These are phyloP conservation scores for Drosophila rufa DNA, from an alignment of 1,140 invertebrate species.

Conservation along the genomic window DNA sequence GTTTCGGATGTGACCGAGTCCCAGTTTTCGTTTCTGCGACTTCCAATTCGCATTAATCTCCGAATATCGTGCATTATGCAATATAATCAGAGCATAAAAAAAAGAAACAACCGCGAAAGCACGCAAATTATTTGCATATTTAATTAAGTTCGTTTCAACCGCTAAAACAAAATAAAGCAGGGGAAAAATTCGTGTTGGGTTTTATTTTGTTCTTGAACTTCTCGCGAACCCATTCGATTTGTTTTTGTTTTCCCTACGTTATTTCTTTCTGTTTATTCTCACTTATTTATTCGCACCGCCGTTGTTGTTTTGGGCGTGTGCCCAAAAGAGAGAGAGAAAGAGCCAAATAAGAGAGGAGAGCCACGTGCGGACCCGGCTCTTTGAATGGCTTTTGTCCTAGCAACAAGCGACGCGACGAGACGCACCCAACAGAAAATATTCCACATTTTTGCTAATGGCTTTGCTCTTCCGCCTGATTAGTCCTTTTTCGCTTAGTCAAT, in stretches of 20 bases:
- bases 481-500: constrained; percentile 5
- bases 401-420: constrained; percentile 29
- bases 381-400: constrained; percentile 41
- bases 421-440: constrained; percentile 27
- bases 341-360: constrained; percentile 7
- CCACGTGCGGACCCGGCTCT: constrained; percentile 39
- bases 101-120: constrained; percentile 40
- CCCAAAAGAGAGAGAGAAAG: constrained; percentile 30
- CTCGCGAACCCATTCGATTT: constrained; percentile 41
- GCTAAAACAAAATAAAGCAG: constrained; percentile 5
- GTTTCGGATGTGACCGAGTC: constrained; percentile 38
- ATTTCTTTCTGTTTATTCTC: constrained; percentile 35
- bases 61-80: constrained; percentile 55
- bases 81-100: constrained; percentile 53
- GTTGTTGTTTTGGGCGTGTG: constrained; percentile 56
- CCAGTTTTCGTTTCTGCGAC: background rate
- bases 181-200: constrained; percentile 22
- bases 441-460: constrained; percentile 6
- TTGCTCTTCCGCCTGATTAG: constrained; percentile 8
- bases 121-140: constrained; percentile 63
- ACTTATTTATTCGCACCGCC: constrained; percentile 12
- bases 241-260: constrained; percentile 29
- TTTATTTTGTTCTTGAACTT: constrained; percentile 61
- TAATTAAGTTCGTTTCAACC: constrained; percentile 46
- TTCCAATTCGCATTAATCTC: constrained; percentile 30